Evolutionary conservation across 2,888 invertebrate genomes (phyloP).

Genomic region (Acronicta aceris): DNA sequence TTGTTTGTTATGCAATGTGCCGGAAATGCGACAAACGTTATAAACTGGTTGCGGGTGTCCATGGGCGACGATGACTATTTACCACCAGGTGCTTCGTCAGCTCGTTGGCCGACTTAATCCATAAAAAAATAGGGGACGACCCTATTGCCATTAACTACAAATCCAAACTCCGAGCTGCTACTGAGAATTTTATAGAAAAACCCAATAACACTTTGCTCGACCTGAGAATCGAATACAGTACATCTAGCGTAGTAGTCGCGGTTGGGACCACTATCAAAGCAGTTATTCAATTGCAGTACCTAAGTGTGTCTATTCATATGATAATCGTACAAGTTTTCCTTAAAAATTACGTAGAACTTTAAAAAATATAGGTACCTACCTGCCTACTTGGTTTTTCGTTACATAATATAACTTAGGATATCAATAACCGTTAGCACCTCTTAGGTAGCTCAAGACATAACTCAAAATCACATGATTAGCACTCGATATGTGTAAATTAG

Average conservation of each 20-base stretch:
- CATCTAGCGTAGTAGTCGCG: no score
- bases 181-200: conserved; percentile 20
- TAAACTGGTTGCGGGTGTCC: conserved; percentile 14
- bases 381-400: conserved; percentile 4
- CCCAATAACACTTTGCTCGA: neutral
- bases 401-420: conserved; percentile 9
- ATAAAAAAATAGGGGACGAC: no score
- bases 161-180: no score
- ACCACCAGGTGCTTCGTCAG: no score
- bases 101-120: no score
- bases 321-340: no score
- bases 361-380: conserved; percentile 10
- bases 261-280: no score
- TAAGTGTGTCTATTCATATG: no score
- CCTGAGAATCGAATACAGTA: no score
- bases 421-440: conserved; percentile 17
- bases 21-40: conserved; percentile 43
- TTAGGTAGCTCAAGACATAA: neutral
- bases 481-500: conserved; percentile 17
- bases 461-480: conserved; percentile 2
- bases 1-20: conserved; percentile 43
- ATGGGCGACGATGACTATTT: no score
- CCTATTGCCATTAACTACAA: no score
- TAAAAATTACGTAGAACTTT: conserved; percentile 15
- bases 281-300: no score